These are phyloP conservation scores for Psophia crepitans DNA, from an alignment of 2,113 vertebrate genomes.

Conservation along the genomic window DNA sequence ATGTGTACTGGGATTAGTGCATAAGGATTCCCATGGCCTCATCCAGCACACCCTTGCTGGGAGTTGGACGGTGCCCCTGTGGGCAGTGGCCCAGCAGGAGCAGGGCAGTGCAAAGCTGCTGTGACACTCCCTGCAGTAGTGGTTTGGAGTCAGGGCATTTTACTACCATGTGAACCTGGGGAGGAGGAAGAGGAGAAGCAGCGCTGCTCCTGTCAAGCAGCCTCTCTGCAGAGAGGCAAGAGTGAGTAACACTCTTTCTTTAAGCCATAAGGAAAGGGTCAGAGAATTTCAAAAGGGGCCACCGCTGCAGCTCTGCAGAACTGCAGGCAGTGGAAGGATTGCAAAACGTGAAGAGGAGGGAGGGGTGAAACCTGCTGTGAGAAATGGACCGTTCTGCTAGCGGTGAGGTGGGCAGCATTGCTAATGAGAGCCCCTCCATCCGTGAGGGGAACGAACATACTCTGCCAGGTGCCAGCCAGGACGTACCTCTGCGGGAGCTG, in stretches of 20 bases:
- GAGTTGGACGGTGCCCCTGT: background rate
- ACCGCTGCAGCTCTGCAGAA: background rate
- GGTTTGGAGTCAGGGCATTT: background rate
- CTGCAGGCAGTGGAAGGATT: background rate
- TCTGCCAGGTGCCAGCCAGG: background rate
- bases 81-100: background rate
- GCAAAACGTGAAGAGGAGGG: background rate
- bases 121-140: background rate
- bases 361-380: background rate
- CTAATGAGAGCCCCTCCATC: background rate
- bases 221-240: background rate
- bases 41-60: accelerated
- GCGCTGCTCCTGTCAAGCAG: accelerated
- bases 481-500: background rate
- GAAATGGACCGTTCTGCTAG: background rate
- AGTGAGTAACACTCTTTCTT: background rate
- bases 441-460: accelerated
- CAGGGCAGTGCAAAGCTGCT: background rate
- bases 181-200: background rate
- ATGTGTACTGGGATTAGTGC: background rate
- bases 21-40: background rate
- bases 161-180: background rate
- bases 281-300: background rate
- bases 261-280: background rate
- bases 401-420: background rate